Evolutionary conservation across 64 coral and sea anemone genomes (phyloP).

Genomic region (Montipora cactus): DNA sequence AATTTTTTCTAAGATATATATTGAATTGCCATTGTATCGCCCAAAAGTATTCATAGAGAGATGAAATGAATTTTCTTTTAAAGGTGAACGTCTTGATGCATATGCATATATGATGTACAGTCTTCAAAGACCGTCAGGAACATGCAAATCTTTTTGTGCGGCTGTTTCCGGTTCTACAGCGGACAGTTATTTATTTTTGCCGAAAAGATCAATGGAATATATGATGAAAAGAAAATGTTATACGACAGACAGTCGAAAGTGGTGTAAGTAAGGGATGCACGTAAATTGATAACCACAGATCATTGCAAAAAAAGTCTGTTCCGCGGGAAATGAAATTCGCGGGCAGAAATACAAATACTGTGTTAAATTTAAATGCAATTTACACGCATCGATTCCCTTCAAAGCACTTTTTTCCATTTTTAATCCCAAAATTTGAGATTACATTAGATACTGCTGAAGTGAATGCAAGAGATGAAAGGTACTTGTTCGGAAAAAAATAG

Average conservation of each 20-base stretch:
- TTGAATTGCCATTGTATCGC: neutral
- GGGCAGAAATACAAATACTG: slow-evolving; percentile 10
- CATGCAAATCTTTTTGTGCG: slow-evolving; percentile 37
- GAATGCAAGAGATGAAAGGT: too few relatives aligned
- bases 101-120: neutral
- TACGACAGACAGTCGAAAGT: slow-evolving; percentile 16
- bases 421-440: too few relatives aligned
- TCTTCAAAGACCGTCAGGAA: neutral
- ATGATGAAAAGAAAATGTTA: neutral
- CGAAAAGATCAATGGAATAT: slow-evolving; percentile 38
- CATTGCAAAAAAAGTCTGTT: neutral
- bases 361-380: neutral
- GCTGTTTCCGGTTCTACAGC: slow-evolving; percentile 28
- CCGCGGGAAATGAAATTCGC: slow-evolving; percentile 37
- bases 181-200: slow-evolving; percentile 30
- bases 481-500: too few relatives aligned
- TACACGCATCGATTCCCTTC: neutral
- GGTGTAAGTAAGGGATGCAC: neutral
- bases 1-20: neutral
- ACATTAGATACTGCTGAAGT: too few relatives aligned
- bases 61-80: neutral
- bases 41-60: neutral
- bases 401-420: neutral
- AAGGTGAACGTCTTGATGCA: neutral
- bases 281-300: neutral